Conservation (phyloP, 2,888 invertebrate species). For the Chrysolina haemoptera region DNA sequence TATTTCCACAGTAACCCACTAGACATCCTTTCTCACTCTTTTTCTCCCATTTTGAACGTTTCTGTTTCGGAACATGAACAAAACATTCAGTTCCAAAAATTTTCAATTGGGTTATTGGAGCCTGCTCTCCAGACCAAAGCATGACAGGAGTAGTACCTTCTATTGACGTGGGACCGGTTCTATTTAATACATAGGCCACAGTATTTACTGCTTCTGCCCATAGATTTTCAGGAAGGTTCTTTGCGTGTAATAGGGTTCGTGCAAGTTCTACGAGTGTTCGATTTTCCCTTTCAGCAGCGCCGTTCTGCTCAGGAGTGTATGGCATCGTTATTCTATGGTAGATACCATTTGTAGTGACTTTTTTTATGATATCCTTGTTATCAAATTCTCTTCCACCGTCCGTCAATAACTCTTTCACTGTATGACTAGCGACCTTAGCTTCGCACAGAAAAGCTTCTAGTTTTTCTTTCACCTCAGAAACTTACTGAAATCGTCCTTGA, state of each 20-base stretch:
- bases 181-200: not conserved
- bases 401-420: not conserved
- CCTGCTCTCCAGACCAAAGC: not conserved
- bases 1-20: conserved; percentile 28
- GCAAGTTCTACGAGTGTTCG: not conserved
- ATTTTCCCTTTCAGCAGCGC: conserved; percentile 46
- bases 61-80: conserved; percentile 34
- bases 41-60: conserved; percentile 19
- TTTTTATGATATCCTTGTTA: not conserved
- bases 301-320: conserved; percentile 48
- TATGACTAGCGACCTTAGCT: not conserved
- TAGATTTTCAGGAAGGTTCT: conserved; percentile 2
- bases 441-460: not conserved
- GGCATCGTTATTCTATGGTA: conserved; percentile 39
- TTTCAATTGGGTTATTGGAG: not conserved
- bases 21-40: conserved; percentile 21
- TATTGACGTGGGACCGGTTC: not conserved
- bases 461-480: conserved; percentile 12
- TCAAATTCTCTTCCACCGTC: not conserved
- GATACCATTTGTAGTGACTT: not conserved
- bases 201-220: conserved; percentile 4
- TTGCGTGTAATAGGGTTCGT: not conserved
- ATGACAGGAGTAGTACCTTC: not conserved
- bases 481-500: conserved; percentile 31
- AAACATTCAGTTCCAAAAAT: conserved; percentile 32